Evolutionary conservation across 2,888 invertebrate species (phyloP).

Genomic region (Epinotia bilunana): DNA sequence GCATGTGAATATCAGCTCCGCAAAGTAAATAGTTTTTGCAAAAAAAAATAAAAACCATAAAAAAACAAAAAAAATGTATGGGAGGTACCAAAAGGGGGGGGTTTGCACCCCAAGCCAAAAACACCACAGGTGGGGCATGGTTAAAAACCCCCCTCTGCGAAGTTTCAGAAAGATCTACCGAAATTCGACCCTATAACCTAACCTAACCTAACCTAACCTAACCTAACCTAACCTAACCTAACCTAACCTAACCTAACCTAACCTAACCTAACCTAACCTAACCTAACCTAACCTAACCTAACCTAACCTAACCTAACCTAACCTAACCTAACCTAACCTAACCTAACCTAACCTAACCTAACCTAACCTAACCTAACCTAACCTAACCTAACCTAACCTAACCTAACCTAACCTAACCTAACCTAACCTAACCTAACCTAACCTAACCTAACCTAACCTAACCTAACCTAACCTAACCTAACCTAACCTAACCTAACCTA

Average conservation of each 20-base stretch:
- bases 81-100: too few relatives aligned
- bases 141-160: too few relatives aligned
- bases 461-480: conserved; percentile 41
- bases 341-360: conserved; percentile 40
- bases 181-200: too few relatives aligned
- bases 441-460: conserved; percentile 42
- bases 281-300: conserved; percentile 40
- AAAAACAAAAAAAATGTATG: too few relatives aligned
- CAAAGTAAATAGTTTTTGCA: too few relatives aligned
- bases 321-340: conserved; percentile 40
- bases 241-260: conserved; percentile 46
- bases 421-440: conserved; percentile 36
- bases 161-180: too few relatives aligned
- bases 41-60: too few relatives aligned
- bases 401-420: conserved; percentile 40
- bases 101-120: too few relatives aligned
- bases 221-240: conserved; percentile 47
- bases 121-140: too few relatives aligned
- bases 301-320: conserved; percentile 40
- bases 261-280: conserved; percentile 42
- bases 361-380: conserved; percentile 38
- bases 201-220: conserved; percentile 47
- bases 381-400: conserved; percentile 33
- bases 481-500: conserved; percentile 42
- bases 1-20: too few relatives aligned